Evolutionary conservation across 2,888 invertebrate species (phyloP), one percentile per base, ranked within the genome.

Genomic region (Athripsodes cinereus): DNA sequence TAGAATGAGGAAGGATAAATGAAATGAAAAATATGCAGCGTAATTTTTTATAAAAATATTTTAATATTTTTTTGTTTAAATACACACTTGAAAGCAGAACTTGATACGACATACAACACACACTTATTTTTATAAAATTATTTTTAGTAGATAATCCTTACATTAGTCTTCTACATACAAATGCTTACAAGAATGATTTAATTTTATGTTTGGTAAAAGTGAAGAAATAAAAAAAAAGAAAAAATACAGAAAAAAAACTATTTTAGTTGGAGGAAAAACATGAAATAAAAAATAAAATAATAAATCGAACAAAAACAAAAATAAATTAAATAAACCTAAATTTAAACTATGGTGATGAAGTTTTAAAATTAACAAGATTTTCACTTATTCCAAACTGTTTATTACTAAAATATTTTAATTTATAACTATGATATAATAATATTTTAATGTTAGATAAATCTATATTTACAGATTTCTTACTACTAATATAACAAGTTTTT

Each of bases 141-240:
- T 26, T 13, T 40, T 40, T n/a, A n/a, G n/a, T n/a, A n/a, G n/a
- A n/a, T n/a, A n/a, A 40, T 3, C n/a, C 40, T 40, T 40, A 40
- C 40, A 40, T 40, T 40, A 40, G 16, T 40, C 40, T 40, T 13
- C 13, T 40, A 40, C 40, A 40, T 16, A 40, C 40, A n/a, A 40
- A 40, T 40, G 40, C 40, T 40, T 40, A 40, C 40, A 40, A 40
- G 40, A 40, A 40, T 40, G 40, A 8, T 40, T 40, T 40, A 40
- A n/a, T 40, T 40, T 40, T 40, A 26, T 26, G 3, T 40, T 40
- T 40, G 40, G 40, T 40, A 40, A 40, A 40, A 8, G 40, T 13
- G 13, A 5, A 8, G 16, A 13, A 8, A 40, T 26, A 26, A 26
- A 26, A 26, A 10, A 26, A 26, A 26, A 6, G 26, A 26, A 6